Percentiles rank a stretch among this genome's conserved stretches.
phyloP scores from a whole-genome alignment of 2,888 invertebrate genomes.

The Argyresthia albistria region DNA sequence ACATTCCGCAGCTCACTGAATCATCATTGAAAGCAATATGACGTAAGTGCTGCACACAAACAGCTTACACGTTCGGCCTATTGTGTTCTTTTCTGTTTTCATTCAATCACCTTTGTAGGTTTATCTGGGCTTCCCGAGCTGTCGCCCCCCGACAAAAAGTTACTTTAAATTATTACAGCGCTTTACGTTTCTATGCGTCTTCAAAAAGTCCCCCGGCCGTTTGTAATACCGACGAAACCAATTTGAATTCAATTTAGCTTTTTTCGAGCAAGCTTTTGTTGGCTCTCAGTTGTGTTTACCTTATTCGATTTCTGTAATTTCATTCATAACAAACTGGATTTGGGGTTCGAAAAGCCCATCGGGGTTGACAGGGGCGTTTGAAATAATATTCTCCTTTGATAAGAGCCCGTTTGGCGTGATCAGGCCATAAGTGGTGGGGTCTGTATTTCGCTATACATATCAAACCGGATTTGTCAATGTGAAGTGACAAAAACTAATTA shows the following conservation, averaged over 20 bases:
- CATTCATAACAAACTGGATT: conserved; percentile 73
- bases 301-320: conserved; percentile 74
- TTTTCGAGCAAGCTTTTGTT: conserved; percentile 70
- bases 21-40: conserved; percentile 11
- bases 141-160: conserved; percentile 56
- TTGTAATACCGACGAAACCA: conserved; percentile 70
- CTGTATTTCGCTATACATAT: conserved; percentile 36
- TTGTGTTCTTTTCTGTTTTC: conserved; percentile 33
- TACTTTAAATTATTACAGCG: conserved; percentile 57
- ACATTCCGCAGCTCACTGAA: not conserved
- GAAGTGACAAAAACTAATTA: conserved; percentile 73
- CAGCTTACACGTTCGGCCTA: conserved; percentile 14
- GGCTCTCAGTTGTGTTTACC: conserved; percentile 70
- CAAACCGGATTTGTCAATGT: conserved; percentile 64
- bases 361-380: conserved; percentile 70
- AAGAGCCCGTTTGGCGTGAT: conserved; percentile 49
- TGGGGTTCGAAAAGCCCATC: conserved; percentile 66
- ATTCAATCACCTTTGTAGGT: conserved; percentile 41
- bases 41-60: conserved; percentile 5
- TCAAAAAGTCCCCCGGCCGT: conserved; percentile 61
- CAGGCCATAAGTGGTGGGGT: conserved; percentile 49
- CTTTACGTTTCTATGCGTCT: conserved; percentile 48
- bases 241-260: conserved; percentile 73
- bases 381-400: conserved; percentile 73
- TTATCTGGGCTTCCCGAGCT: conserved; percentile 37